Base-by-base conservation (phyloP, 2,888 invertebrate genomes). In the Tenthredo amoena region DNA sequence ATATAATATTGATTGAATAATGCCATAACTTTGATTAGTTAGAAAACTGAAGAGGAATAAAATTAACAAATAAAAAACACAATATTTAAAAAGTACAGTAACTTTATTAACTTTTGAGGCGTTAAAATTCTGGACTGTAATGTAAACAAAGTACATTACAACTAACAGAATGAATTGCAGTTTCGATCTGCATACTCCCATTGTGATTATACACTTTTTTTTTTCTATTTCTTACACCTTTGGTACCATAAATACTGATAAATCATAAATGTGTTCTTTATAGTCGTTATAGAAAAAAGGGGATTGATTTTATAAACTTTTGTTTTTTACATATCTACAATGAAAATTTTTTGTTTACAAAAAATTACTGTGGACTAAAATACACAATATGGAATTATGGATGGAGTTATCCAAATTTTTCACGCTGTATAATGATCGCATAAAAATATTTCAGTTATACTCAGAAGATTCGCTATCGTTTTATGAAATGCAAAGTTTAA, bases 21-120 rank as follows among this genome's bases (percentile, higher is more conserved):
- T 65, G 82, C 82, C 65, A 82, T 65, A 65, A 43, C 43, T 79
- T 79, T 15, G 34, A 79, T 58, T 31, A 79, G 79, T 79, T 55
- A 77, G 55, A 18, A 50, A 26, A 18, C 50, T 18, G 31, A 37
- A 79, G 31, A 47, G 26, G 40, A 9, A 47, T n/a, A 58, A 55
- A 58, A 79, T 58, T 21, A 58, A 26, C n/a, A 31, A 79, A 34
- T 37, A 9, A 40, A 37, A n/a, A 37, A 72, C 0, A 26, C 10
- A 62, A 31, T 72, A 37, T 72, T 40, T n/a, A 40, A 72, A 72
- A 72, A 62, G 0, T 26, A 62, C 6, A 62, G 26, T 62, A 21
- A 62, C 5, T 79, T 79, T 79, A 50, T 77, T 34, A 5, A 77
- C 7, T 77, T 26, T 77, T 18, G 50, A 77, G 31, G 50, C 31